phyloP scores from a whole-genome alignment of 2,888 invertebrate species.

The Scaptomyza reducta region DNA sequence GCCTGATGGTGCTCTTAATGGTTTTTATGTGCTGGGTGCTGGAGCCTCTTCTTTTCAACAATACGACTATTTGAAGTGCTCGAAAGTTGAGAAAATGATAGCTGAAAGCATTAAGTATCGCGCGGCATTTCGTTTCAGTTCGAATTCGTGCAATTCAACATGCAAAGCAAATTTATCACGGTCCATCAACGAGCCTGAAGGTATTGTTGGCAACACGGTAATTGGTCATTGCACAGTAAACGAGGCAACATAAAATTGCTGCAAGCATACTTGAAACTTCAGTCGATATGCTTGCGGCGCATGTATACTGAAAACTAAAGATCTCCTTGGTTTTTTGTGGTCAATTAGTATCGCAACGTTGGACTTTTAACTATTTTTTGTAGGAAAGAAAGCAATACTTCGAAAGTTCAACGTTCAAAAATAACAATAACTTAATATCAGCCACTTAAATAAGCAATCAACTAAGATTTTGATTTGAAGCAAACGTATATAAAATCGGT shows the following conservation, averaged over 20 bases:
- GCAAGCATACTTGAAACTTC: conserved; percentile 3
- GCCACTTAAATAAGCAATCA: not conserved
- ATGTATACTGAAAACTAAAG: not conserved
- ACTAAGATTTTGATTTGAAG: not conserved
- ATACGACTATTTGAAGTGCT: conserved; percentile 18
- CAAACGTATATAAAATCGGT: not conserved
- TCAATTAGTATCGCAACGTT: not conserved
- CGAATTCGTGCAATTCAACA: conserved; percentile 22
- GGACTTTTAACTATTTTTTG: not conserved
- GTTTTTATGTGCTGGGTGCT: conserved; percentile 20
- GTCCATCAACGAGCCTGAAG: conserved; percentile 19
- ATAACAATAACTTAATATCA: not conserved
- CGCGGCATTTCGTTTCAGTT: conserved; percentile 12
- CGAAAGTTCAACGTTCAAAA: not conserved
- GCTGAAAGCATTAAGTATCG: conserved; percentile 14
- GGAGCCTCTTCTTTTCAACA: not conserved
- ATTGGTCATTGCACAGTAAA: conserved; percentile 26
- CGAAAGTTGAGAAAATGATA: conserved; percentile 30
- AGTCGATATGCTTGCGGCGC: not conserved
- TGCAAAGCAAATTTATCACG: conserved; percentile 40
- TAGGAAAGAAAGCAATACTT: not conserved
- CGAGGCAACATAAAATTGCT: not conserved
- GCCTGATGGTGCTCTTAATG: conserved; percentile 36
- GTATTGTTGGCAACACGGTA: conserved; percentile 16
- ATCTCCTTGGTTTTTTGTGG: not conserved